phyloP scores from a whole-genome alignment of 37 sponge, comb jelly and placozoan genomes.

The Corticium candelabrum region DNA sequence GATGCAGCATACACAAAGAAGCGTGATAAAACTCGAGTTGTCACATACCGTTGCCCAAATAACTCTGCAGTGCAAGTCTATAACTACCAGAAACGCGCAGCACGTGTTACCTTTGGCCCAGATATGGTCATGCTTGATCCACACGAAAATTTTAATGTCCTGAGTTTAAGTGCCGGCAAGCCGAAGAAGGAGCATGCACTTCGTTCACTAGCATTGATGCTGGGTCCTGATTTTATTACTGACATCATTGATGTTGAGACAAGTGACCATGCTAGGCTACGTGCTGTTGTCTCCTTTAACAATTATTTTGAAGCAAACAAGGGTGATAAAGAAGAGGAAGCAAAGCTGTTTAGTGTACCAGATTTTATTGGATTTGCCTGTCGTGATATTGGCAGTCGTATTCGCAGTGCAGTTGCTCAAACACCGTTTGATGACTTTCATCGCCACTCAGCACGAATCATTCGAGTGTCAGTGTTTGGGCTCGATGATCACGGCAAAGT shows the following conservation, averaged over 20 bases:
- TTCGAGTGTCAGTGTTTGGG: conserved; percentile 68
- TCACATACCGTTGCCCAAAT: conserved; percentile 78
- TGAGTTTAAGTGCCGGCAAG: conserved; percentile 86
- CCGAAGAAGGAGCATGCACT: conserved; percentile 80
- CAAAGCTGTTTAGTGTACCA: conserved; percentile 71
- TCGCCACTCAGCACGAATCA: conserved; percentile 71
- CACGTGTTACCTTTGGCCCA: conserved; percentile 87
- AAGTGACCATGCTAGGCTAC: conserved; percentile 85
- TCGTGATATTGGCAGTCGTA: conserved; percentile 68
- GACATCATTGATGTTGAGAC: conserved; percentile 82
- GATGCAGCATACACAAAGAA: conserved; percentile 43
- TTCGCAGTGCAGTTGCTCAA: conserved; percentile 68
- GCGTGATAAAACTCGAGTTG: conserved; percentile 59
- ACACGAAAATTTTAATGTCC: conserved; percentile 88
- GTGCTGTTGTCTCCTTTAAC: conserved; percentile 63
- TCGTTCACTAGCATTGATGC: conserved; percentile 64
- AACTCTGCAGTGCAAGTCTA: conserved; percentile 89
- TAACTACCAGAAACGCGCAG: conserved; percentile 72
- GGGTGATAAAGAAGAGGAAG: conserved; percentile 40
- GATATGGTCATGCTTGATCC: conserved; percentile 80
- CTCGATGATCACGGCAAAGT: conserved; percentile 51
- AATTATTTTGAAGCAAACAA: conserved; percentile 58
- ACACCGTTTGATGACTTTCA: conserved; percentile 90
- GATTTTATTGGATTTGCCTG: conserved; percentile 93
- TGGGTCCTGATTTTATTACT: conserved; percentile 86